Conservation (phyloP, 1,140 invertebrate genomes). For the Fopius arisanus region DNA sequence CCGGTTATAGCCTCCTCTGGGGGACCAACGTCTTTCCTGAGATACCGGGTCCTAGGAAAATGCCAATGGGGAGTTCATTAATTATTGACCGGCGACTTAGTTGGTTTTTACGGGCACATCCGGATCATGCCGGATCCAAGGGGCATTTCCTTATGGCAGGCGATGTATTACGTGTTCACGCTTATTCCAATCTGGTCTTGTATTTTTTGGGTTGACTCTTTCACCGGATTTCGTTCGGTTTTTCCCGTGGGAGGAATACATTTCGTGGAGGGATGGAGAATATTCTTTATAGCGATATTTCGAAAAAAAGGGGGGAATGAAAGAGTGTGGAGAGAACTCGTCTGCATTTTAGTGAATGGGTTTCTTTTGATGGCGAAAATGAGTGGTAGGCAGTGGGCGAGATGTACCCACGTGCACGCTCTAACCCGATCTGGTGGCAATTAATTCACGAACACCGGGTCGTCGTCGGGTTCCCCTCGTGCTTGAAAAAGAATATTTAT, state of each 20-base stretch:
- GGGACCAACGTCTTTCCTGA: not conserved
- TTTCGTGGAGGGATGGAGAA: not conserved
- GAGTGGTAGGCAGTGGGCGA: constrained; percentile 22
- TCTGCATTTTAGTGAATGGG: constrained; percentile 1
- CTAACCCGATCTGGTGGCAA: constrained; percentile 17
- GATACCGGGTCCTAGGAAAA: not conserved
- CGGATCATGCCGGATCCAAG: not conserved
- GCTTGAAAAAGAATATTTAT: constrained; percentile 32
- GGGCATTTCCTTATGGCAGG: not conserved
- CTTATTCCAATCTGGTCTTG: not conserved
- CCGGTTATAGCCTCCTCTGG: not conserved
- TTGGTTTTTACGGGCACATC: not conserved
- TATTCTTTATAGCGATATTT: too few relatives aligned
- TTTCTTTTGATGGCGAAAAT: constrained; percentile 21
- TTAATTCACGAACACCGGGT: constrained; percentile 30
- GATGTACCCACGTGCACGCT: not conserved
- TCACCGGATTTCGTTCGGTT: not conserved
- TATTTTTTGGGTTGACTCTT: not conserved
- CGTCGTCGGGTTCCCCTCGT: not conserved
- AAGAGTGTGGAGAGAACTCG: not conserved
- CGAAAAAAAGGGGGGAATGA: not conserved
- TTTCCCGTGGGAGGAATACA: not conserved
- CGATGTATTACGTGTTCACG: not conserved
- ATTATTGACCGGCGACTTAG: not conserved
- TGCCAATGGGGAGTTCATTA: not conserved